phyloP scores from a whole-genome alignment of 53 echinoderm and acorn worm genomes.

The Apostichopus leukothele region DNA sequence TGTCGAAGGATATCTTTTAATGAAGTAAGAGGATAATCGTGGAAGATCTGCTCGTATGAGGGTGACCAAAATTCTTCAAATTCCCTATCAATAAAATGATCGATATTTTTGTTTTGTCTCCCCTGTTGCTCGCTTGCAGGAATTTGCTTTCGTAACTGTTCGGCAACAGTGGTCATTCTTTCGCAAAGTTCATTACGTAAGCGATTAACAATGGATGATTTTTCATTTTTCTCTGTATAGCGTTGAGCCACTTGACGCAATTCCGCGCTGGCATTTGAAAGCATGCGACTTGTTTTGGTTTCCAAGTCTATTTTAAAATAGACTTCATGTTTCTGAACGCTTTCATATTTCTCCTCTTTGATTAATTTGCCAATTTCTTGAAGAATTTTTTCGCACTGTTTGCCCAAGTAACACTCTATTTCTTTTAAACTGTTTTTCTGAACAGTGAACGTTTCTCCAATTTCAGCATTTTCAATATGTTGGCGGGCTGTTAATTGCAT shows the following conservation, averaged over 20 bases:
- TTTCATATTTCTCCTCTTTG: too few relatives aligned
- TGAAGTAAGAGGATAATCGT: neutral
- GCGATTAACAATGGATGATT: neutral
- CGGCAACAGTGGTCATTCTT: neutral
- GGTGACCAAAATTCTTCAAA: neutral
- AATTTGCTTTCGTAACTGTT: neutral
- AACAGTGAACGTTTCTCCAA: neutral
- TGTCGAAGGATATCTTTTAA: neutral
- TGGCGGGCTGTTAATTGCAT: neutral
- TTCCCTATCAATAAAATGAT: neutral
- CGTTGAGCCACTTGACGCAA: neutral
- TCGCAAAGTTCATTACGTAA: neutral
- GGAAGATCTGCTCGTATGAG: neutral
- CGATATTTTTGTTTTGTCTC: neutral
- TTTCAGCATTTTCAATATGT: neutral
- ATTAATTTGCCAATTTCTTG: too few relatives aligned
- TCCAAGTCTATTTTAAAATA: constrained; percentile 1
- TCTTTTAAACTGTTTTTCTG: neutral
- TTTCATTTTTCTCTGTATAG: neutral
- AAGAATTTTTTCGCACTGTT: neutral
- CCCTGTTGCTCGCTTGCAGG: neutral
- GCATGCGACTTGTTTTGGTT: neutral
- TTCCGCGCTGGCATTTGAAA: neutral
- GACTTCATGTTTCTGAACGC: neutral
- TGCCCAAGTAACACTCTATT: neutral